These are phyloP conservation scores for Trachymyrmex cornetzi DNA, from an alignment of 1,140 invertebrate species.

Conservation along the genomic window DNA sequence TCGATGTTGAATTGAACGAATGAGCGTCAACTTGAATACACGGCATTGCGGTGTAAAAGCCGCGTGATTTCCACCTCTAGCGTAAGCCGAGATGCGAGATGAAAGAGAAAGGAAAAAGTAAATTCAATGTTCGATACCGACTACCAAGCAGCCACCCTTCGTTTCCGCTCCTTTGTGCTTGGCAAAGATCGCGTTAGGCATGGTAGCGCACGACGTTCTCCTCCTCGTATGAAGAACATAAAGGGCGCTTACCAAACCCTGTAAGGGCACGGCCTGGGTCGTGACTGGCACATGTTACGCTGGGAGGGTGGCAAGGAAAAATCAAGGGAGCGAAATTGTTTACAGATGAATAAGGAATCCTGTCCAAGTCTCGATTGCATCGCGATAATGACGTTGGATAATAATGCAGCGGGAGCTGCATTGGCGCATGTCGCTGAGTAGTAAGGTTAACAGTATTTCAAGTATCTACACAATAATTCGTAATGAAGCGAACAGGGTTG, in stretches of 20 bases:
- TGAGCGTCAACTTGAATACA: slow-evolving; percentile 18
- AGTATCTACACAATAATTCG: slow-evolving; percentile 30
- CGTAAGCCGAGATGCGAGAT: neutral
- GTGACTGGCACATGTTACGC: slow-evolving; percentile 47
- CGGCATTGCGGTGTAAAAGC: slow-evolving; percentile 17
- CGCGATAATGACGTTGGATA: slow-evolving; percentile 3
- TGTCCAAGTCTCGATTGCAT: neutral
- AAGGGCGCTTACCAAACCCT: slow-evolving; percentile 38
- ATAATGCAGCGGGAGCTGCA: slow-evolving; percentile 11
- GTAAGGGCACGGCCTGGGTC: neutral
- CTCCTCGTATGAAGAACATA: slow-evolving; percentile 51
- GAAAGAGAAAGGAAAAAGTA: slow-evolving; percentile 42
- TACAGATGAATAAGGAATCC: slow-evolving; percentile 22
- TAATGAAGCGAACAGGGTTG: slow-evolving; percentile 16
- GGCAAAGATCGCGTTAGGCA: slow-evolving; percentile 50
- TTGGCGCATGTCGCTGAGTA: neutral
- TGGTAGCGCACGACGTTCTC: slow-evolving; percentile 12
- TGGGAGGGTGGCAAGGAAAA: slow-evolving; percentile 40
- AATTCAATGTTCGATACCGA: slow-evolving; percentile 56
- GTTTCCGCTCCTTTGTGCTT: slow-evolving; percentile 57
- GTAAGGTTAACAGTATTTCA: slow-evolving; percentile 19
- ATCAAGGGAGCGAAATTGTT: slow-evolving; percentile 37
- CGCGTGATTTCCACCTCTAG: slow-evolving; percentile 46
- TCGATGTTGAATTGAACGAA: slow-evolving; percentile 33
- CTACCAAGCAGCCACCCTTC: slow-evolving; percentile 62